A percentile compares a stretch with the other conserved stretches of the same genome.
phyloP scores from a whole-genome alignment of 2,888 invertebrate species.

The Trypoxylon attenuatum region DNA sequence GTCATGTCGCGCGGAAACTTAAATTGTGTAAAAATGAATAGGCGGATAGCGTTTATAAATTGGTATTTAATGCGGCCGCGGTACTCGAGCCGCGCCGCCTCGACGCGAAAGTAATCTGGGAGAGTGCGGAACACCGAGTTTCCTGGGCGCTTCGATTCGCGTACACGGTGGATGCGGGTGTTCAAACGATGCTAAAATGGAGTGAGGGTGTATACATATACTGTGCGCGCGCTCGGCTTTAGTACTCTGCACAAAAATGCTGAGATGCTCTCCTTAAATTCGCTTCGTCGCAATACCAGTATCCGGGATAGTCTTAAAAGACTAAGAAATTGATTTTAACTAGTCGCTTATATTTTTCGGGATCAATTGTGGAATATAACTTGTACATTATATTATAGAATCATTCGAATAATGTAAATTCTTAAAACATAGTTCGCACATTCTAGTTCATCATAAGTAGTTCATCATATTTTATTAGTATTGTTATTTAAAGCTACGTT shows the following conservation, averaged over 20 bases:
- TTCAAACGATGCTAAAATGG: slow-evolving; percentile 27
- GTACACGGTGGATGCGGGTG: slow-evolving; percentile 4
- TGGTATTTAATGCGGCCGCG: slow-evolving; percentile 24
- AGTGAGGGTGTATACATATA: slow-evolving; percentile 14
- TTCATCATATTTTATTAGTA: too few relatives aligned
- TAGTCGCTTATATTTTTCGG: too few relatives aligned
- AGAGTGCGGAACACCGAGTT: slow-evolving; percentile 21
- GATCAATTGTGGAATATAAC: too few relatives aligned
- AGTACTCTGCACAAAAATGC: slow-evolving; percentile 24
- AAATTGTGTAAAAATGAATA: slow-evolving; percentile 1
- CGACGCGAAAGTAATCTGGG: slow-evolving; percentile 30
- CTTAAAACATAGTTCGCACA: too few relatives aligned
- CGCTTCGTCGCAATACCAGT: too few relatives aligned
- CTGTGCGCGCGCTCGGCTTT: slow-evolving; percentile 24
- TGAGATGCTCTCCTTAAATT: slow-evolving; percentile 18
- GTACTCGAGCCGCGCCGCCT: slow-evolving; percentile 5
- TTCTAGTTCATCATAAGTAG: too few relatives aligned
- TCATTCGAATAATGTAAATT: too few relatives aligned
- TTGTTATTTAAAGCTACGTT: too few relatives aligned
- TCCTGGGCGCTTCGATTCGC: background rate
- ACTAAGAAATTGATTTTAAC: too few relatives aligned
- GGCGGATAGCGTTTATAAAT: slow-evolving; percentile 12
- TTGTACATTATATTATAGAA: too few relatives aligned
- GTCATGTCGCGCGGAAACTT: background rate
- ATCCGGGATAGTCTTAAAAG: too few relatives aligned